Evolutionary conservation across 1,140 invertebrate species (phyloP).

Genomic region (Rhizoglyphus robini): DNA sequence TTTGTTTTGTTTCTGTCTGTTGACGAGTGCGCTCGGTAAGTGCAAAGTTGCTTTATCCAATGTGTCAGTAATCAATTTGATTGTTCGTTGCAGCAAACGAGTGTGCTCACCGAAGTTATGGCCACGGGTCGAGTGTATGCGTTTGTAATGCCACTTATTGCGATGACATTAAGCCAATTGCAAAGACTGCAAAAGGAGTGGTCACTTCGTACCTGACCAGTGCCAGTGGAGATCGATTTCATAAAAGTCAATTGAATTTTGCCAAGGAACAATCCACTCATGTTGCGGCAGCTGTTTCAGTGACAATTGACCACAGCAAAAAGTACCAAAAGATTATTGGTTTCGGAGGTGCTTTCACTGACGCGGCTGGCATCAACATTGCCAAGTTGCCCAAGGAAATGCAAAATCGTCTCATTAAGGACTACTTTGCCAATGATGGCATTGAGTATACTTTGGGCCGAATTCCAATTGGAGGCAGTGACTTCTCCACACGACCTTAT

Average conservation of each 20-base stretch:
- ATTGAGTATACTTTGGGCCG: constrained; percentile 59
- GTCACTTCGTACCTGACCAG: not conserved
- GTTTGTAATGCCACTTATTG: constrained; percentile 54
- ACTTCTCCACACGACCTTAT: constrained; percentile 58
- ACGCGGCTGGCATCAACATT: constrained; percentile 43
- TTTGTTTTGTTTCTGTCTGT: too few relatives aligned
- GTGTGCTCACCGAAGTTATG: constrained; percentile 36
- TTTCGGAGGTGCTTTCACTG: constrained; percentile 74
- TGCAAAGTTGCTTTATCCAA: too few relatives aligned
- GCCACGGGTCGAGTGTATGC: constrained; percentile 49
- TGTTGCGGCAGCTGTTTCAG: constrained; percentile 36
- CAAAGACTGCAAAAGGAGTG: not conserved
- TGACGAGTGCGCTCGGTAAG: too few relatives aligned
- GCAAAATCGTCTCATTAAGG: not conserved
- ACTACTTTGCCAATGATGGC: constrained; percentile 21
- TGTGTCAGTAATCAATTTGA: too few relatives aligned
- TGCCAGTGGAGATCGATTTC: not conserved
- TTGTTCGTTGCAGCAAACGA: not conserved
- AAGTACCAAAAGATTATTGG: constrained; percentile 42
- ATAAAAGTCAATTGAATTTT: not conserved
- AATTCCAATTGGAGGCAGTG: constrained; percentile 64
- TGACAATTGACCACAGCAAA: constrained; percentile 18
- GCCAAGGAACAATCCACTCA: constrained; percentile 27
- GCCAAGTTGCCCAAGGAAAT: not conserved
- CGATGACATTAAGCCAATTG: not conserved